Base-by-base conservation (phyloP, 2,113 vertebrate genomes). In the Psephotus haematonotus region DNA sequence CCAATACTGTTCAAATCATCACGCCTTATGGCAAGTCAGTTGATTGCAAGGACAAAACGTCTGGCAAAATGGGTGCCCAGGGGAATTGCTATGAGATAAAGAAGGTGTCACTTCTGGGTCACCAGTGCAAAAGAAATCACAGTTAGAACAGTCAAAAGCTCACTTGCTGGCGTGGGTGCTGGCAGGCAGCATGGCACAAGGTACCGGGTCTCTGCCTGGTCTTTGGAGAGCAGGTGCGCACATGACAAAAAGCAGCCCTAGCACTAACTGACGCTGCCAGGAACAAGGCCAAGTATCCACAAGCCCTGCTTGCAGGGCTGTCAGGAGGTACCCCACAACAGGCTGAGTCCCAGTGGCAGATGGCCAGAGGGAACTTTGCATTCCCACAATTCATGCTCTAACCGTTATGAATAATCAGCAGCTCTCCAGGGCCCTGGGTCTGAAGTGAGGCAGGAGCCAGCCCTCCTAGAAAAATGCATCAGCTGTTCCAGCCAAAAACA, bases 311-410 rank as follows among this genome's bases (percentile, higher is more conserved):
- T n/a, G 67, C 62, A 43, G 46, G 47, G 76, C 82, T 70, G 10
- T 37, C 59, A 46, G 64, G 82, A 55, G 1, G 2, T 22, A 33
- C 49, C 53, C 76, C 55, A 47, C 0, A 0, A 57, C 95, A 86
- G 41, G 55, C 53, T 41, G 57, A 49, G 41, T 91, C 82, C 71
- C 90, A 46, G 71, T 60, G 60, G 71, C 93, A 97, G 95, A 90
- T 96, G 95, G 92, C 71, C 64, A 80, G 85, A 88, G 71, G 49
- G 46, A 92, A 70, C 63, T 74, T 24, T 81, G 87, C 71, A 69
- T 85, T 65, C 10, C 63, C 59, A 59, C 82, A 81, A 92, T 44
- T 90, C n/a, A 59, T 22, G 53, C 60, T 91, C 10, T 86, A 86
- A 83, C 89, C 1, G 6, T 70, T 81, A 72, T 0, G 1, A 92